Evolutionary conservation across 2,797 vertebrate species (phyloP), one percentile per base, ranked within the genome.

Genomic region (Astyanax mexicanus): DNA sequence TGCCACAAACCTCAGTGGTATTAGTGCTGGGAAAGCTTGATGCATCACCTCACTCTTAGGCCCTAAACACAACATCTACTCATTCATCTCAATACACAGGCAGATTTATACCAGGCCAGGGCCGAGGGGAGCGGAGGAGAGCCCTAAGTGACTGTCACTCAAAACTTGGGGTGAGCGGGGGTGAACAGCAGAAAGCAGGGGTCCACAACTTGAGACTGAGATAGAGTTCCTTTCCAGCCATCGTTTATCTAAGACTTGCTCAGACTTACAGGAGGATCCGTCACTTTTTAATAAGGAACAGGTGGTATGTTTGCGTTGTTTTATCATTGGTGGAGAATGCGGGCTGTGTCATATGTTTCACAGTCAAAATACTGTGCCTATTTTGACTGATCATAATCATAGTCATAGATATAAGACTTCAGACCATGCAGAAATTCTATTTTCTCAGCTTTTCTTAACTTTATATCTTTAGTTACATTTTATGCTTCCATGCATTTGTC

Each of bases 21-120:
- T 83, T 78, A 74, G 76, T 74, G 82, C 83, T 79, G 69, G 58
- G 86, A 84, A 84, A 85, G 66, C 7, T 65, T 80, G 82, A 84
- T 82, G 82, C 81, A 81, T 83, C 81, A 62, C 57, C 37, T 60
- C 77, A 55, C 69, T 76, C 45, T 35, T 57, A 23, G 6, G 19
- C 74, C 75, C 57, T 37, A 65, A 80, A 64, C 51, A 60, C 54
- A 57, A 57, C 55, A 58, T 74, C 69, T 61, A 69, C 40, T 64
- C 69, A 77, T 83, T 78, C 68, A 83, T 83, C 80, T 82, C 77
- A 77, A 77, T 80, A 79, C 60, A 82, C 67, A 72, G 60, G 65
- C 66, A 69, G 79, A 80, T 74, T 72, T 83, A 66, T 84, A 73
- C 21, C 64, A 72, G 47, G 23, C 15, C 72, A 73, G 75, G 75